A percentile compares a stretch with the other conserved stretches of the same genome.
Evolutionary conservation across 2,888 invertebrate species (phyloP).

Genomic region (Drosophila pullipes): DNA sequence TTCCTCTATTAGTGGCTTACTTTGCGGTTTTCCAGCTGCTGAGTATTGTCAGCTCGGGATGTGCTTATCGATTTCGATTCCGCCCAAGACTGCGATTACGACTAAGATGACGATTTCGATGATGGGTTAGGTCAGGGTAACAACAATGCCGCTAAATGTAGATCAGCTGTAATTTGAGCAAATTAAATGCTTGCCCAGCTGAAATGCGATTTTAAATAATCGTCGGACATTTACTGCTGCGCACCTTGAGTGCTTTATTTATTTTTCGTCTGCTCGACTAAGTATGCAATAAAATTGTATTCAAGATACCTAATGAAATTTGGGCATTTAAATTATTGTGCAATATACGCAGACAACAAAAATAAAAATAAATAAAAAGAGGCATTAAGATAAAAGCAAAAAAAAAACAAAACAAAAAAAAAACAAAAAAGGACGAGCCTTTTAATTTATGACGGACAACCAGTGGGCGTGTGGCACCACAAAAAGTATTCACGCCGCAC

Average conservation of each 20-base stretch:
- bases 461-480: slow-evolving; percentile 20
- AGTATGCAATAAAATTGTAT: slow-evolving; percentile 72
- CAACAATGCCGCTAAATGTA: background rate
- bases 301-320: slow-evolving; percentile 65
- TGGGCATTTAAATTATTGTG: slow-evolving; percentile 67
- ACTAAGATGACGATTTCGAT: slow-evolving; percentile 33
- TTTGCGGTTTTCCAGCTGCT: slow-evolving; percentile 13
- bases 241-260: slow-evolving; percentile 32
- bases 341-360: slow-evolving; percentile 24
- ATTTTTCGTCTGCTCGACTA: slow-evolving; percentile 36
- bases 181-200: slow-evolving; percentile 50
- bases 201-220: slow-evolving; percentile 59
- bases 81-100: slow-evolving; percentile 45
- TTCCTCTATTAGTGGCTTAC: slow-evolving; percentile 8
- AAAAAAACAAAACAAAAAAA: too few species aligned
- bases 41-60: slow-evolving; percentile 8
- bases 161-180: slow-evolving; percentile 43
- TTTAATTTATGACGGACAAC: slow-evolving; percentile 69
- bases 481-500: slow-evolving; percentile 22
- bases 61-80: slow-evolving; percentile 41
- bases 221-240: slow-evolving; percentile 35
- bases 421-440: slow-evolving; percentile 49
- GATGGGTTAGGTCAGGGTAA: slow-evolving; percentile 18
- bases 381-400: slow-evolving; percentile 52
- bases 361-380: slow-evolving; percentile 34